Evolutionary conservation across 2,797 vertebrate genomes (phyloP).

Genomic region (Scolopax bukidnonensis): DNA sequence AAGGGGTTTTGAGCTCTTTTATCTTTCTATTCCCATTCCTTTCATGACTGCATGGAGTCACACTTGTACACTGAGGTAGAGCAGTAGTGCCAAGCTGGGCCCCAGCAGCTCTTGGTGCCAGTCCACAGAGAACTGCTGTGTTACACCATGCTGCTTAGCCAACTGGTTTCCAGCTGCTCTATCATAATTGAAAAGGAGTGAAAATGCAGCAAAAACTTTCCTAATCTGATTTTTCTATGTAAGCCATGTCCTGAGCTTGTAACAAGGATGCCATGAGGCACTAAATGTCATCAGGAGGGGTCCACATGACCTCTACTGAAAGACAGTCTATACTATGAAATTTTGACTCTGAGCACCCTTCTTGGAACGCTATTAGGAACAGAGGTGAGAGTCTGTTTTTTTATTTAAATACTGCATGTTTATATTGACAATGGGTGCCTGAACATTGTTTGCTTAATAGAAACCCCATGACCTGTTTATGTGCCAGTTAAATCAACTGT

Average conservation of each 20-base stretch:
- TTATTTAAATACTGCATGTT: conserved; percentile 38
- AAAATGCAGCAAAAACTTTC: background rate
- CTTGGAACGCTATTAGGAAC: background rate
- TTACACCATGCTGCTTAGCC: background rate
- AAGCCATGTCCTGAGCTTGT: background rate
- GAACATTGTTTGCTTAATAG: conserved; percentile 11
- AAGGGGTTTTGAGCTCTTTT: background rate
- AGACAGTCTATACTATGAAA: background rate
- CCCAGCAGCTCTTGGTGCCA: background rate
- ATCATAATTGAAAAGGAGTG: background rate
- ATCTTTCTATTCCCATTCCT: background rate
- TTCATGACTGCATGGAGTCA: background rate
- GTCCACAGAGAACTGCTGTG: background rate
- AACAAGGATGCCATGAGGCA: background rate
- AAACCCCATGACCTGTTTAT: conserved; percentile 5
- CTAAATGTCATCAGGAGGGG: background rate
- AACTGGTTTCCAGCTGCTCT: background rate
- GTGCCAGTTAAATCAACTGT: conserved; percentile 14
- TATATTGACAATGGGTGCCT: conserved; percentile 20
- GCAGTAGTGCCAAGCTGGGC: background rate
- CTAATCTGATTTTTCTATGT: background rate
- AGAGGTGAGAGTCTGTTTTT: background rate
- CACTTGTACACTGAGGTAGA: background rate
- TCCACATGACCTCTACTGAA: background rate
- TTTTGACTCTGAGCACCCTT: background rate